These are phyloP conservation scores for Syngnathus scovelli DNA, from an alignment of 2,113 vertebrate species.

Conservation along the genomic window DNA sequence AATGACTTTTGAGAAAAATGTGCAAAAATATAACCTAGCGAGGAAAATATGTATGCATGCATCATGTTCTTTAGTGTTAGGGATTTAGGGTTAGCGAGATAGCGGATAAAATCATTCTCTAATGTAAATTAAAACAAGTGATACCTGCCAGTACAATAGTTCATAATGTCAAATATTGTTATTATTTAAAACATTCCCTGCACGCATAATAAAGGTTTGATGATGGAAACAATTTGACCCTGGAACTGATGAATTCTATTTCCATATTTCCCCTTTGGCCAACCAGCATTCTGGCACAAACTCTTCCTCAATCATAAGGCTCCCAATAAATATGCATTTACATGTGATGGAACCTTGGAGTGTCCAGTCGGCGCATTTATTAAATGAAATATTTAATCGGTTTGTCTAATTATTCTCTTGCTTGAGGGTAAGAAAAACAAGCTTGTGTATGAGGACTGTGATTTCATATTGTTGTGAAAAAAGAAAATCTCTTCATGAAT, in stretches of 20 bases:
- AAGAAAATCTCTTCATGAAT: conserved; percentile 7
- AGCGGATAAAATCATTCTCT: no score
- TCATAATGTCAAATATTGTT: no score
- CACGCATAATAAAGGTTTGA: background rate
- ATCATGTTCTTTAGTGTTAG: no score
- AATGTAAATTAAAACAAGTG: no score
- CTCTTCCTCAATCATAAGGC: background rate
- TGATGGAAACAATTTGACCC: background rate
- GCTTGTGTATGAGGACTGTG: background rate
- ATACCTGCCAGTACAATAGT: no score
- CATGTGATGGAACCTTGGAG: conserved; percentile 6
- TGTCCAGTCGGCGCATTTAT: background rate
- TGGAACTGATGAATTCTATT: background rate
- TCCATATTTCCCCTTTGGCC: background rate
- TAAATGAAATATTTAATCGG: conserved; percentile 7
- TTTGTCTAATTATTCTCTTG: conserved; percentile 16
- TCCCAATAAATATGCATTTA: conserved; percentile 10
- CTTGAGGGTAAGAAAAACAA: conserved; percentile 13
- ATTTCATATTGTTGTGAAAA: background rate
- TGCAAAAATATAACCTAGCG: background rate
- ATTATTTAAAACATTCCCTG: background rate
- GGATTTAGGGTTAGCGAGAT: no score
- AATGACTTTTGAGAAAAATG: background rate
- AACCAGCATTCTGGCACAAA: background rate
- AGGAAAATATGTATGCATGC: background rate